These are phyloP conservation scores for Leptopilina clavipes DNA, from an alignment of 1,140 invertebrate species.

Conservation along the genomic window DNA sequence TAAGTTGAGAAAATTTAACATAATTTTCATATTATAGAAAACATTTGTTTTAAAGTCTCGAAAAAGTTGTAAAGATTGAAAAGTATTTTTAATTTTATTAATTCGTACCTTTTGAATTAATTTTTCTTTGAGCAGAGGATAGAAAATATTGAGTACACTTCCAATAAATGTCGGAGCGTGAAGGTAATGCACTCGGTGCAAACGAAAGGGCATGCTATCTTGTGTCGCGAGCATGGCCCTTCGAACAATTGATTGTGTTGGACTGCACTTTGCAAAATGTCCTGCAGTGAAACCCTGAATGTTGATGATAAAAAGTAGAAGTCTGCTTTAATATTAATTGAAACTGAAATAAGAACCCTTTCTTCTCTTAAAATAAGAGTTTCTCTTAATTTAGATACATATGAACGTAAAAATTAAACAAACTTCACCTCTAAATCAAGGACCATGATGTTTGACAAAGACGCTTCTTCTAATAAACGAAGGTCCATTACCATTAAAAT, in stretches of 20 bases:
- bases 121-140: slow-evolving; percentile 69
- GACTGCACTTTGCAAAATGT: slow-evolving; percentile 68
- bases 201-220: slow-evolving; percentile 71
- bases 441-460: slow-evolving; percentile 71
- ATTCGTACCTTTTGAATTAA: slow-evolving; percentile 67
- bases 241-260: slow-evolving; percentile 65
- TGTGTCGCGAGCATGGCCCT: slow-evolving; percentile 69
- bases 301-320: slow-evolving; percentile 28
- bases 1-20: no score
- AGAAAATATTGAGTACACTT: slow-evolving; percentile 66
- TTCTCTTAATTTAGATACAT: no score
- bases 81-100: neutral
- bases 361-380: no score
- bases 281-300: slow-evolving; percentile 64
- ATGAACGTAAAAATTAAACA: no score
- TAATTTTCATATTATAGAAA: no score
- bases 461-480: slow-evolving; percentile 66
- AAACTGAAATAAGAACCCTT: no score
- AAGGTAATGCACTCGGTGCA: slow-evolving; percentile 66
- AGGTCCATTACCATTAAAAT: slow-evolving; percentile 71
- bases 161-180: slow-evolving; percentile 67
- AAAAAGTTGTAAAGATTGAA: no score
- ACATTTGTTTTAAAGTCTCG: no score
- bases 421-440: slow-evolving; percentile 69
- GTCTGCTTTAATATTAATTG: no score